Conservation (phyloP, 2,797 vertebrate genomes). For the Notolabrus celidotus region DNA sequence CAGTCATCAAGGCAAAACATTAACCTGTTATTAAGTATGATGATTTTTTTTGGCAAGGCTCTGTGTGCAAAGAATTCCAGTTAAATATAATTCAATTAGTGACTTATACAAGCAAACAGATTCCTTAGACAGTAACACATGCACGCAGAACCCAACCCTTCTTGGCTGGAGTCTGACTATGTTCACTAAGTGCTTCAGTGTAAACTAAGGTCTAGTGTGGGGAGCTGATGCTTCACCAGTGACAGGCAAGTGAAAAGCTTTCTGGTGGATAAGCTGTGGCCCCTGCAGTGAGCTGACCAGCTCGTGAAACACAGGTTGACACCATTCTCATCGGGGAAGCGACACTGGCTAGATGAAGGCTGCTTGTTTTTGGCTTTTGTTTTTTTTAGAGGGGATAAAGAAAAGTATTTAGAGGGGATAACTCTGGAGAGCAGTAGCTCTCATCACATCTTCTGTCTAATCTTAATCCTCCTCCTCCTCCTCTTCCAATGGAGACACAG, state of each 20-base stretch:
- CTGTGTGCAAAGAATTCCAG: not conserved
- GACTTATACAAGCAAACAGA: constrained; percentile 8
- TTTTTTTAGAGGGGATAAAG: constrained; percentile 41
- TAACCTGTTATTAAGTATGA: constrained; percentile 24
- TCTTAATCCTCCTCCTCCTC: constrained; percentile 75
- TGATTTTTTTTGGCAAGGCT: not conserved
- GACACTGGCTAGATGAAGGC: constrained; percentile 19
- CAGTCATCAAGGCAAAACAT: not conserved
- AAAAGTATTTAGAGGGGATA: constrained; percentile 59
- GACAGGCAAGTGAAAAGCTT: constrained; percentile 25
- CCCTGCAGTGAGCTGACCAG: constrained; percentile 39
- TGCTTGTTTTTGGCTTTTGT: constrained; percentile 8
- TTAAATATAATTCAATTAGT: constrained; percentile 20
- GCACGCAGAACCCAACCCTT: constrained; percentile 3
- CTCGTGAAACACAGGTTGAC: constrained; percentile 38
- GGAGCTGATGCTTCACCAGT: constrained; percentile 20
- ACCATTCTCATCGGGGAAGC: constrained; percentile 24
- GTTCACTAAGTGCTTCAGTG: constrained; percentile 14
- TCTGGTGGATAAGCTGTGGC: constrained; percentile 44
- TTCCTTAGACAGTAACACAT: constrained; percentile 9
- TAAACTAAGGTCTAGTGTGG: constrained; percentile 22
- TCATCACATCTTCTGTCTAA: constrained; percentile 74
- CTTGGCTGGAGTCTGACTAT: constrained; percentile 9
- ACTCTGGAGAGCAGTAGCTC: constrained; percentile 60
- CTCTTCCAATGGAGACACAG: constrained; percentile 53